These are phyloP conservation scores for Cyanoramphus novaezelandiae DNA, from an alignment of 2,113 vertebrate genomes.

Conservation along the genomic window DNA sequence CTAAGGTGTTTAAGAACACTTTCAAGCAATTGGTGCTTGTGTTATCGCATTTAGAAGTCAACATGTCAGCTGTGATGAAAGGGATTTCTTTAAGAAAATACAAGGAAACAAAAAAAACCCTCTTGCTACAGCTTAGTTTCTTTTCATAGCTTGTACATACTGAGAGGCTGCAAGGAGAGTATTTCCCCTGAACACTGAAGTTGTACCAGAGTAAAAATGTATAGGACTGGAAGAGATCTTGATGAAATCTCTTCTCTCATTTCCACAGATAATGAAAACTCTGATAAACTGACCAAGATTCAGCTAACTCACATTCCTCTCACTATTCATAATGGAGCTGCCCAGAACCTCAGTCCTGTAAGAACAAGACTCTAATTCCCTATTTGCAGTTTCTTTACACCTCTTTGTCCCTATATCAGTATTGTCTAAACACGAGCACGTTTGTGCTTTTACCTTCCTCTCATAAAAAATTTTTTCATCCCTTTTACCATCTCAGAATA, in stretches of 20 bases:
- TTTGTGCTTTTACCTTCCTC: not conserved
- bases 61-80: not conserved
- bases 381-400: not conserved
- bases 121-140: not conserved
- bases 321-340: not conserved
- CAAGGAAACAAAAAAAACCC: not conserved
- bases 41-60: not conserved
- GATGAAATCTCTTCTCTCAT: not conserved
- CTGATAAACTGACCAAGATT: not conserved
- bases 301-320: not conserved
- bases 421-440: not conserved
- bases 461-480: not conserved
- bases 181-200: not conserved
- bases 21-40: not conserved
- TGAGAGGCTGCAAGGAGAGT: not conserved
- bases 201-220: not conserved
- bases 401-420: not conserved
- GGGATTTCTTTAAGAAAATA: not conserved
- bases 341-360: not conserved
- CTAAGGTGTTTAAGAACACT: not conserved
- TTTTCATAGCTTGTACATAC: not conserved
- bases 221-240: not conserved
- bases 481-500: not conserved
- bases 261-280: not conserved
- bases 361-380: not conserved